A percentile compares a stretch with the other conserved stretches of the same genome.
phyloP scores from a whole-genome alignment of 2,113 vertebrate genomes.

The Quiscalus mexicanus region DNA sequence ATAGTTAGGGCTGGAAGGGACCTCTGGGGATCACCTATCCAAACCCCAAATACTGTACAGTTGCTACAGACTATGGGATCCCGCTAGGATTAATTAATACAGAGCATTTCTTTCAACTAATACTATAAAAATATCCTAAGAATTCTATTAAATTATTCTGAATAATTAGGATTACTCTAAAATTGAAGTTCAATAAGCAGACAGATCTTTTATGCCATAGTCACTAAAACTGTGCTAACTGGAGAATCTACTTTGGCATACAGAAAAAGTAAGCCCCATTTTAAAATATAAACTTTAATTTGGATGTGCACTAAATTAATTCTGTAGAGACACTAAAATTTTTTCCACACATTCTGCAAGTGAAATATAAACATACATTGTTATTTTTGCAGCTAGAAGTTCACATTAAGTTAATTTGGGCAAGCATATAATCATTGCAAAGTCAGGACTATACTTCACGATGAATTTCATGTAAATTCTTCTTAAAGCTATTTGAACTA shows the following conservation, averaged over 20 bases:
- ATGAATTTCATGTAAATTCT: not conserved
- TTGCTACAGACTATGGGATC: not conserved
- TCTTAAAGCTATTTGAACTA: not conserved
- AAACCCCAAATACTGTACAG: not conserved
- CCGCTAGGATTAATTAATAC: not conserved
- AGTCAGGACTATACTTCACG: not conserved
- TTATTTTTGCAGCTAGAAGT: not conserved
- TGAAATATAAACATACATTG: not conserved
- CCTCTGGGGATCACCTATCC: not conserved
- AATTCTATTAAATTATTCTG: not conserved
- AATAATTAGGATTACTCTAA: not conserved
- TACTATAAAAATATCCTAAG: not conserved
- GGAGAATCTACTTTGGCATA: not conserved
- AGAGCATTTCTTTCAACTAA: conserved; percentile 3
- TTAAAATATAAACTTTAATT: not conserved
- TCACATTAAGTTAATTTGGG: not conserved
- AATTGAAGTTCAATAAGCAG: not conserved
- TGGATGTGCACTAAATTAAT: not conserved
- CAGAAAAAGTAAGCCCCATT: not conserved
- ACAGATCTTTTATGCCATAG: not conserved
- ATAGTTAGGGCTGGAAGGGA: not conserved
- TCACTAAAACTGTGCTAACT: not conserved
- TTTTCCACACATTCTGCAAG: not conserved
- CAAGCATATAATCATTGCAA: not conserved
- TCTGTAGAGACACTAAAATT: not conserved